Evolutionary conservation across 1,140 invertebrate species (phyloP).

Genomic region (Ips typographus): DNA sequence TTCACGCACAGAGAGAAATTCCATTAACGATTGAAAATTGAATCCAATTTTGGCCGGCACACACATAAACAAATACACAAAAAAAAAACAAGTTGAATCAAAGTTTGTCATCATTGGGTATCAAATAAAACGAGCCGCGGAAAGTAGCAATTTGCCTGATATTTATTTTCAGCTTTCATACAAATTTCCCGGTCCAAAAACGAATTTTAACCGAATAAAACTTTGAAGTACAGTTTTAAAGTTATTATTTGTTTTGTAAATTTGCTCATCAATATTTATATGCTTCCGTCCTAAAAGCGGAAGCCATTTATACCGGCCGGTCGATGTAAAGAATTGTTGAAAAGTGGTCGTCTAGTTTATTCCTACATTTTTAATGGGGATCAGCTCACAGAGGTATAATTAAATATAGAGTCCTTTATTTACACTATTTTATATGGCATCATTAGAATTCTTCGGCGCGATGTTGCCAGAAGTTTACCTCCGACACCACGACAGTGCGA

Average conservation of each 20-base stretch:
- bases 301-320: not conserved
- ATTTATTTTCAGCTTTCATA: conserved; percentile 11
- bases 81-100: not conserved
- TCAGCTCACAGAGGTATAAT: not conserved
- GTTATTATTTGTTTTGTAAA: conserved; percentile 15
- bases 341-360: conserved; percentile 1
- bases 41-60: not conserved
- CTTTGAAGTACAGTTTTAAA: conserved; percentile 6
- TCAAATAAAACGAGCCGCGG: conserved; percentile 2
- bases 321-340: conserved; percentile 12
- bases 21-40: not conserved
- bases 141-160: not conserved
- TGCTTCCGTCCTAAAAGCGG: not conserved
- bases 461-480: no score
- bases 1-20: not conserved
- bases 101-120: not conserved
- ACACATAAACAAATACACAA: not conserved
- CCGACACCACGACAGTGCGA: no score
- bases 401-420: no score
- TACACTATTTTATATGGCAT: no score
- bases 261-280: conserved; percentile 10
- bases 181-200: not conserved
- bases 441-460: no score
- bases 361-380: no score
- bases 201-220: conserved; percentile 3